Evolutionary conservation across 1,140 invertebrate species (phyloP).

Genomic region (Phthorimaea operculella): DNA sequence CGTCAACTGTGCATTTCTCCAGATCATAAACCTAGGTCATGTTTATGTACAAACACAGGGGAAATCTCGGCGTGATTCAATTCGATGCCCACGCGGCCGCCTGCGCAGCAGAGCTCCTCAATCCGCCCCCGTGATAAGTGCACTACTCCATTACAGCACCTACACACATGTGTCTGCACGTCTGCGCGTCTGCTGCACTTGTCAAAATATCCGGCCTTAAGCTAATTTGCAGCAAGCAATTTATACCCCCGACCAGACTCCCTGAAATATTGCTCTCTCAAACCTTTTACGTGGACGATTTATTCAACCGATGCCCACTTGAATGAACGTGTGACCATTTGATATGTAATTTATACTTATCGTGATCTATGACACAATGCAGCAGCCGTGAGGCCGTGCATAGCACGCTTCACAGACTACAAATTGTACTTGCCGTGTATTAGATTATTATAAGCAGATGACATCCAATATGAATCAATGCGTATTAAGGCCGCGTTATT

Average conservation of each 20-base stretch:
- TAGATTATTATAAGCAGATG: not conserved
- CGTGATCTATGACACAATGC: conserved; percentile 38
- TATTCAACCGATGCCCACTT: conserved; percentile 50
- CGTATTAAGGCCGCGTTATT: not conserved
- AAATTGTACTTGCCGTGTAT: conserved; percentile 14
- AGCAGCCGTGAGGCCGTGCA: conserved; percentile 26
- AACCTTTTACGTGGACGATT: conserved; percentile 57
- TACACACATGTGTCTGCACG: conserved; percentile 22
- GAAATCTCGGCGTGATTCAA: not conserved
- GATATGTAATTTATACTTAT: conserved; percentile 35
- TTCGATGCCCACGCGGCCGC: not conserved
- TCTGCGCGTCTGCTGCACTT: conserved; percentile 24
- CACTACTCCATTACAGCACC: not conserved
- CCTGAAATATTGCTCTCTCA: conserved; percentile 51
- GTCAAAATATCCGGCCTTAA: conserved; percentile 51
- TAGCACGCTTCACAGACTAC: conserved; percentile 31
- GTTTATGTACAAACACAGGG: not conserved
- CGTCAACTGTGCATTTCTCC: no score
- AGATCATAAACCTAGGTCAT: no score
- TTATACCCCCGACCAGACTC: conserved; percentile 47
- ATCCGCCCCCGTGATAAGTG: not conserved
- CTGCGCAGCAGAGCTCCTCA: not conserved
- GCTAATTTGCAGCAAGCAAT: conserved; percentile 51
- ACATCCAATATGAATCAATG: not conserved
- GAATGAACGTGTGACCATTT: conserved; percentile 36